A percentile compares a stretch with the other conserved stretches of the same genome.
Evolutionary conservation across 2,113 vertebrate species (phyloP).

Genomic region (Macroglossus sobrinus): DNA sequence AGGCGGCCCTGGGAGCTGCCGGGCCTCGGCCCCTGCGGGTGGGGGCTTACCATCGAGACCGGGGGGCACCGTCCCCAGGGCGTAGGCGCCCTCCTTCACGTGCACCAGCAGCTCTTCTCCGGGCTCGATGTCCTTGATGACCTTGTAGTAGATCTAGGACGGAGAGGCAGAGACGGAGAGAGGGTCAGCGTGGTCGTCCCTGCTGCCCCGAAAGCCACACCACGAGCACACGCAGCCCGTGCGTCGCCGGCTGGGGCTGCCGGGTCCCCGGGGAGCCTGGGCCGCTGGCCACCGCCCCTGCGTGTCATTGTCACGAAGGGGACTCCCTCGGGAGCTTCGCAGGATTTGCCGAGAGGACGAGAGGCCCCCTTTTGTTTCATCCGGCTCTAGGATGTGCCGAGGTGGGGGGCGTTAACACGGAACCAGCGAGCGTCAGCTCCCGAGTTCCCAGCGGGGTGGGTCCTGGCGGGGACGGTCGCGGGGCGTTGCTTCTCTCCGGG

Average conservation of each 20-base stretch:
- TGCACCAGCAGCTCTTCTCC: slow-evolving; percentile 97
- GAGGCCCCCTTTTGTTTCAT: not conserved
- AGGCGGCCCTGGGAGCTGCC: not conserved
- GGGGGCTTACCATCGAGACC: slow-evolving; percentile 94
- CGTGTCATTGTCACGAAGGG: slow-evolving; percentile 12
- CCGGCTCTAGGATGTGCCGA: not conserved
- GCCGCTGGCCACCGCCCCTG: not conserved
- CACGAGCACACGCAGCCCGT: not conserved
- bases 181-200: rapidly evolving
- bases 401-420: too few species aligned
- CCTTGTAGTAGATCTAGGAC: slow-evolving; percentile 94
- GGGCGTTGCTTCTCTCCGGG: rapidly evolving
- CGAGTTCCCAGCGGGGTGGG: rapidly evolving
- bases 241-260: not conserved
- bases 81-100: slow-evolving; percentile 94
- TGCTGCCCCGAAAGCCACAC: not conserved
- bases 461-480: rapidly evolving
- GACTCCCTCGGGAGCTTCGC: not conserved
- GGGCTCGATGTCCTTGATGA: slow-evolving; percentile 95
- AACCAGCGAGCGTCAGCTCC: not conserved
- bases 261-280: not conserved
- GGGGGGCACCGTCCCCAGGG: slow-evolving; percentile 93
- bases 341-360: rapidly evolving
- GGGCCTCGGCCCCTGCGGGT: not conserved
- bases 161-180: slow-evolving; percentile 50